Conservation (phyloP, 1,140 invertebrate genomes). For the Ips nitidus region DNA sequence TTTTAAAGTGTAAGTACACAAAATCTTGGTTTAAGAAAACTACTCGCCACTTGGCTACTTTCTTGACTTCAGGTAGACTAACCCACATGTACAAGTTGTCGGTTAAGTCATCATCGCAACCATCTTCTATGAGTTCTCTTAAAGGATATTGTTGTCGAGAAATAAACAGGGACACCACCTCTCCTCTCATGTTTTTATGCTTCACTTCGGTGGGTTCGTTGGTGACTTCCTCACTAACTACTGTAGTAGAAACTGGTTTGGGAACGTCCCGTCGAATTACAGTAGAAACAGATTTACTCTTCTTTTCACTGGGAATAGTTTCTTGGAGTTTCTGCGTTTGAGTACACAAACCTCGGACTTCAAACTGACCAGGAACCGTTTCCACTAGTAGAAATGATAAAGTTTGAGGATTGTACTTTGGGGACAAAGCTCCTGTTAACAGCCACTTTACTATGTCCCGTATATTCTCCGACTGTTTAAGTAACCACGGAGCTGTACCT, state of each 20-base stretch:
- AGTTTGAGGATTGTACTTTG: conserved; percentile 19
- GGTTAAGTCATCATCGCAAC: conserved; percentile 4
- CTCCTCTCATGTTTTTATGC: conserved; percentile 37
- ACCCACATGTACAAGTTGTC: conserved; percentile 37
- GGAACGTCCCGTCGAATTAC: not conserved
- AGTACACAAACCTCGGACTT: conserved; percentile 41
- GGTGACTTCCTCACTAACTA: not conserved
- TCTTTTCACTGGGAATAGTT: not conserved
- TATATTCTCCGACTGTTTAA: conserved; percentile 23
- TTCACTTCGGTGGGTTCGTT: conserved; percentile 18
- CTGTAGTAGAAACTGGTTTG: not conserved
- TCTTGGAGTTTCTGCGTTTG: conserved; percentile 17
- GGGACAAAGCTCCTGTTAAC: conserved; percentile 30
- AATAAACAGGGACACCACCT: conserved; percentile 29
- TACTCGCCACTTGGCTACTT: conserved; percentile 40
- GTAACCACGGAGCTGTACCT: conserved; percentile 7
- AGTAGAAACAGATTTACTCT: not conserved
- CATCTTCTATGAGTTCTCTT: conserved; percentile 26
- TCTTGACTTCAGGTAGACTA: conserved; percentile 35
- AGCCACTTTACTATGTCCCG: conserved; percentile 39
- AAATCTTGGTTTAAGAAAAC: conserved; percentile 45
- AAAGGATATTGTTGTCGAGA: conserved; percentile 25
- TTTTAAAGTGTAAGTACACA: conserved; percentile 38
- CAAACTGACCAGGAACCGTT: conserved; percentile 35
- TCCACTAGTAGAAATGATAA: conserved; percentile 41